Conservation (phyloP, 2,888 invertebrate genomes). For the Lithophane ornitopus region DNA sequence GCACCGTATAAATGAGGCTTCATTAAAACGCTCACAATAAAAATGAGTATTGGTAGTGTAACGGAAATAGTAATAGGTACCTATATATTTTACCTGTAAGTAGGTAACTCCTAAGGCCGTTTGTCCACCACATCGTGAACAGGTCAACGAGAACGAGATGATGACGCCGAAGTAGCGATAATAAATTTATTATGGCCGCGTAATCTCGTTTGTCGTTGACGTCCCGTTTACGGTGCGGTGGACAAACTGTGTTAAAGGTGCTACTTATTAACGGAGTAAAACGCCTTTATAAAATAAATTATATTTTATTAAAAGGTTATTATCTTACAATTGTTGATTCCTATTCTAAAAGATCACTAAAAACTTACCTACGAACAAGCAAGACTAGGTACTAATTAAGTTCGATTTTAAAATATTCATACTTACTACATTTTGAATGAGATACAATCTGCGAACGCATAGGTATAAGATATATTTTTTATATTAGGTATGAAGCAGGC, state of each 20-base stretch:
- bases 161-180: too few species aligned
- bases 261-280: background rate
- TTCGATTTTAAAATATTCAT: slow-evolving; percentile 21
- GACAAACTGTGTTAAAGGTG: background rate
- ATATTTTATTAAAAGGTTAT: slow-evolving; percentile 36
- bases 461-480: slow-evolving; percentile 4
- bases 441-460: slow-evolving; percentile 14
- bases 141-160: too few species aligned
- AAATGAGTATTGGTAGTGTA: background rate
- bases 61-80: background rate
- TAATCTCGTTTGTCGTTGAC: too few species aligned
- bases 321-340: slow-evolving; percentile 30
- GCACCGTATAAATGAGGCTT: background rate
- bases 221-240: too few species aligned
- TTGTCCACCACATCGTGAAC: too few species aligned
- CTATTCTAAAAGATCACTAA: slow-evolving; percentile 38
- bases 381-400: background rate
- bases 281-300: slow-evolving; percentile 7
- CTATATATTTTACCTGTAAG: background rate
- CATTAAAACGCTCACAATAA: background rate
- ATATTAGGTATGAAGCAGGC: background rate
- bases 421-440: background rate
- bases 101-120: background rate
- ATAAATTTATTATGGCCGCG: too few species aligned
- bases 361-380: slow-evolving; percentile 25